Evolutionary conservation across 2,888 invertebrate species (phyloP), one percentile per base, ranked within the genome.

Genomic region (Colostygia pectinataria): DNA sequence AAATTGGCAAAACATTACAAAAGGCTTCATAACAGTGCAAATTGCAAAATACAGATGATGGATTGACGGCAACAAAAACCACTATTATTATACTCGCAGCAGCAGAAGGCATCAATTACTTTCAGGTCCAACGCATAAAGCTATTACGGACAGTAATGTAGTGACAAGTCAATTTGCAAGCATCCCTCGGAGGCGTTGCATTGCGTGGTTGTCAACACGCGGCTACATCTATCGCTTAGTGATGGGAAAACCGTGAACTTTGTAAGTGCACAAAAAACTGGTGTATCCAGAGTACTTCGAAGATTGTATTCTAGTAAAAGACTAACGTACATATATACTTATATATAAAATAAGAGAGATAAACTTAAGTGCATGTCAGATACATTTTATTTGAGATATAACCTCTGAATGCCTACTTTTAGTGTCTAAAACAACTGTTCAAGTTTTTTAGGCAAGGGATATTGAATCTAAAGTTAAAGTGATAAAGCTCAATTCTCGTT

Each of bases 121-220:
- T 48, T 57, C 55, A 51, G 55, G 41, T 53, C 50, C 49, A 36
- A 46, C 47, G 46, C 27, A 57, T 55, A 53, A 58, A 60, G 68
- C 59, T 63, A 73, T 74, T 69, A 74, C 54, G 55, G 59, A 57
- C 65, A 66, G 70, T 74, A 63, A 65, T 57, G 59, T 59, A 65
- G 60, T 62, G 75, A 74, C 72, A 63, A 71, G 71, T 77, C 73
- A 78, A 78, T 77, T 69, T 71, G 69, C 65, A 62, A 62, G 38
- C 25, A 46, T 54, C 52, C 56, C 51, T 59, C 53, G 40, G 59
- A 52, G 55, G 52, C 53, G 48, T 31, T 58, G 56, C 39, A 57
- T 56, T 37, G 55, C 55, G 59, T 57, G 56, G 60, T 54, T 66
- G 64, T 65, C 63, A 62, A 56, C 61, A 51, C 46, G 49, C 54